Conservation (phyloP, 2,888 invertebrate species). For the Synanthedon andrenaeformis region DNA sequence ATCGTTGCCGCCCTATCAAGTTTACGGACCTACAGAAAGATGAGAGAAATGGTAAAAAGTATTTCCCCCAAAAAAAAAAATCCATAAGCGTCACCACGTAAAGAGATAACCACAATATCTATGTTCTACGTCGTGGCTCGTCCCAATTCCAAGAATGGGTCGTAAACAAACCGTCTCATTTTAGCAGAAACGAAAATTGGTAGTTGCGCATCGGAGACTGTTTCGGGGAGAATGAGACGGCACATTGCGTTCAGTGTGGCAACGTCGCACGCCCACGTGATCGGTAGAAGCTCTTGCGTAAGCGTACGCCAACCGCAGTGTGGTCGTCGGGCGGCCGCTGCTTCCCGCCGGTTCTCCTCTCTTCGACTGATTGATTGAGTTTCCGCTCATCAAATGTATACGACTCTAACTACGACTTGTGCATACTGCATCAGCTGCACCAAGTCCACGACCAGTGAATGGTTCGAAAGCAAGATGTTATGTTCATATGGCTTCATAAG, state of each 20-base stretch:
- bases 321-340: conserved; percentile 21
- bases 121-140: conserved; percentile 34
- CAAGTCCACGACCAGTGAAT: too few species aligned
- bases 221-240: conserved; percentile 46
- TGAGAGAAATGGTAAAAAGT: neutral
- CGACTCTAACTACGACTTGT: neutral
- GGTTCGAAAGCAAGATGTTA: too few species aligned
- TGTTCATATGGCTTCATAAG: neutral
- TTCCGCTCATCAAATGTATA: neutral
- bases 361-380: conserved; percentile 28
- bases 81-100: conserved; percentile 17
- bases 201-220: conserved; percentile 39
- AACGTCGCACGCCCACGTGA: conserved; percentile 64
- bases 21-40: too few species aligned
- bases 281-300: conserved; percentile 63
- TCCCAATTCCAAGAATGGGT: conserved; percentile 53
- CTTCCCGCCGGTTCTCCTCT: conserved; percentile 14
- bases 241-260: conserved; percentile 39
- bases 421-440: too few species aligned
- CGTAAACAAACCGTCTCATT: conserved; percentile 58
- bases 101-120: conserved; percentile 16
- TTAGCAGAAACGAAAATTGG: conserved; percentile 62
- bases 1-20: neutral
- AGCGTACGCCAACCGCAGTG: conserved; percentile 53
- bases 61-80: neutral